A percentile compares a stretch with the other conserved stretches of the same genome.
These are phyloP conservation scores for Meiosimyza platycephala DNA, from an alignment of 2,888 invertebrate species.

Conservation along the genomic window DNA sequence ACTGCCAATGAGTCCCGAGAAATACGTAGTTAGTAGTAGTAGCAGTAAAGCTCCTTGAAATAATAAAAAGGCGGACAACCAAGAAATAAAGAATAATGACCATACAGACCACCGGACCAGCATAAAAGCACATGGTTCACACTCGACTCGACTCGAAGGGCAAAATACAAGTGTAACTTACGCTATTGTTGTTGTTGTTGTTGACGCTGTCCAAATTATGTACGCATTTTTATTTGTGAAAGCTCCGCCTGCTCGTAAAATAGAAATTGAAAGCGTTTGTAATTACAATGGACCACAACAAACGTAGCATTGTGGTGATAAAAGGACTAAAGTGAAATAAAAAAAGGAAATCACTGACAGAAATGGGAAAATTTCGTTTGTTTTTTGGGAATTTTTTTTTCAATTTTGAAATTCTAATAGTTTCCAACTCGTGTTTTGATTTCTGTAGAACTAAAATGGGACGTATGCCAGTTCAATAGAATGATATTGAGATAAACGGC, in stretches of 20 bases:
- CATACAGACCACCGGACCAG: not conserved
- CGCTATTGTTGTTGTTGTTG: slow-evolving; percentile 37
- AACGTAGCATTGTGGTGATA: not conserved
- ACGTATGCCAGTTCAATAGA: too few species aligned
- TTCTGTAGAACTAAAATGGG: too few species aligned
- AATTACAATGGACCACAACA: slow-evolving; percentile 33
- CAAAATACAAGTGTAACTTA: too few species aligned
- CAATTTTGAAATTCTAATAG: too few species aligned
- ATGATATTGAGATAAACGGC: too few species aligned
- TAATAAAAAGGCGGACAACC: slow-evolving; percentile 29
- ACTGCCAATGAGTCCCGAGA: slow-evolving; percentile 2
- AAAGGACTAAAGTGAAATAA: not conserved
- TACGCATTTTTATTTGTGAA: slow-evolving; percentile 30
- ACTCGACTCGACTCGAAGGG: too few species aligned
- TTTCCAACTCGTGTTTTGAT: too few species aligned
- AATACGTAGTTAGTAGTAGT: not conserved
- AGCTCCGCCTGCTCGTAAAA: slow-evolving; percentile 23
- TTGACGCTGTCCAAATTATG: slow-evolving; percentile 45
- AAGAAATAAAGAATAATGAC: slow-evolving; percentile 33
- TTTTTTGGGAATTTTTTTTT: too few species aligned
- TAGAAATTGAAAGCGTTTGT: slow-evolving; percentile 37
- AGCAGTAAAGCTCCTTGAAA: not conserved
- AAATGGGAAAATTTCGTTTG: too few species aligned
- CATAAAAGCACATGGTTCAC: too few species aligned
- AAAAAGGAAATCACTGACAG: too few species aligned